These are phyloP conservation scores for Amiota minor DNA, from an alignment of 2,888 invertebrate genomes.

Conservation along the genomic window DNA sequence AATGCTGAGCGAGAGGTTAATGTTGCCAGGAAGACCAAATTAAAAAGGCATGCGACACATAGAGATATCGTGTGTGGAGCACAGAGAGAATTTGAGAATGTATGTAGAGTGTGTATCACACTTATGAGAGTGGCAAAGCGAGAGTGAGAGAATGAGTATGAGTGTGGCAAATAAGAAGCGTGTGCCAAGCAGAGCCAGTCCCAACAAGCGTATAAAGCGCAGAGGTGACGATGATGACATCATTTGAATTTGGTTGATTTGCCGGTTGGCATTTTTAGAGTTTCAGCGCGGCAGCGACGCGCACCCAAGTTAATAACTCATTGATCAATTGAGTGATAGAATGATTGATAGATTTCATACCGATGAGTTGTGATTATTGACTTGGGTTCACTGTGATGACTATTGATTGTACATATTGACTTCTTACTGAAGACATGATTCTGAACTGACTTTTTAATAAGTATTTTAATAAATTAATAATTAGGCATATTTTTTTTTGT, in stretches of 20 bases:
- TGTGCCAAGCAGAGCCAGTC: background rate
- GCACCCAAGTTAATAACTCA: background rate
- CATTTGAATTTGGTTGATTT: conserved; percentile 36
- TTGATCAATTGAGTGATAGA: background rate
- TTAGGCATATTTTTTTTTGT: too few relatives aligned
- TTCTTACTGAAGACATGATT: too few relatives aligned
- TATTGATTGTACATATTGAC: too few relatives aligned
- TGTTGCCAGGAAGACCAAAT: too few relatives aligned
- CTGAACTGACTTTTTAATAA: too few relatives aligned
- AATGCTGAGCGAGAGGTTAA: too few relatives aligned
- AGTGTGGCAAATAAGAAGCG: background rate
- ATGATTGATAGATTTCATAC: background rate
- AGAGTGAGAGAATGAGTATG: background rate
- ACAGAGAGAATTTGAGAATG: background rate
- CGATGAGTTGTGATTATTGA: too few relatives aligned
- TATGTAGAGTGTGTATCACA: background rate
- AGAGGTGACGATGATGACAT: conserved; percentile 53
- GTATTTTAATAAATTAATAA: too few relatives aligned
- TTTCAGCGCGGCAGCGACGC: background rate
- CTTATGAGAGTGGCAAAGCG: background rate
- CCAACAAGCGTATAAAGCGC: conserved; percentile 13
- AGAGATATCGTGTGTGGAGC: background rate
- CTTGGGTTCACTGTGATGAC: too few relatives aligned
- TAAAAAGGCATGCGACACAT: background rate
- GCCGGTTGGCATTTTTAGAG: background rate